phyloP scores from a whole-genome alignment of 2,797 vertebrate genomes.

The Onychomys leucogaster region DNA sequence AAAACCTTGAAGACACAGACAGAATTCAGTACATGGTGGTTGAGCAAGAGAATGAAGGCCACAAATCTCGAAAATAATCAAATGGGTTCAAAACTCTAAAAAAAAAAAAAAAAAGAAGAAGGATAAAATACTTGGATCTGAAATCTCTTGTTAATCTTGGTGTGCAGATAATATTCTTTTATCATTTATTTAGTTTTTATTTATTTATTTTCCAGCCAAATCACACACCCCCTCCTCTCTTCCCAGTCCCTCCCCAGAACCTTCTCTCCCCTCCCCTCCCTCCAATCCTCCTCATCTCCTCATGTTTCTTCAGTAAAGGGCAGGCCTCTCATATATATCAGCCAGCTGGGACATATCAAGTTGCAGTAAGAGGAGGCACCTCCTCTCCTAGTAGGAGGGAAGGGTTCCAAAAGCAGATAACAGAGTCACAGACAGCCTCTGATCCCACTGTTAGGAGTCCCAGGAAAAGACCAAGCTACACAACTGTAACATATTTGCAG shows the following conservation, averaged over 20 bases:
- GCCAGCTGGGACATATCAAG: background rate
- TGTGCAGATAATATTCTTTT: background rate
- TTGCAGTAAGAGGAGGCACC: background rate
- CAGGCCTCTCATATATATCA: background rate
- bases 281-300: background rate
- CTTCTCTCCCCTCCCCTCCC: background rate
- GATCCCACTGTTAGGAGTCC: background rate
- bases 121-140: background rate
- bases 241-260: background rate
- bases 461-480: background rate
- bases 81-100: background rate
- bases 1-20: background rate
- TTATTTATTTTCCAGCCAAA: background rate
- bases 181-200: background rate
- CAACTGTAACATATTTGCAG: background rate
- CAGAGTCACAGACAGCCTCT: background rate
- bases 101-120: background rate
- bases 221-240: background rate
- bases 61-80: constrained; percentile 26
- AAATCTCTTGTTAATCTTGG: constrained; percentile 6
- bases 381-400: background rate
- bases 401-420: background rate
- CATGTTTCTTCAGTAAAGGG: background rate
- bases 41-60: background rate
- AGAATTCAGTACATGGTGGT: background rate